Evolutionary conservation across 2,113 vertebrate genomes (phyloP).

Genomic region (Eptesicus fuscus): DNA sequence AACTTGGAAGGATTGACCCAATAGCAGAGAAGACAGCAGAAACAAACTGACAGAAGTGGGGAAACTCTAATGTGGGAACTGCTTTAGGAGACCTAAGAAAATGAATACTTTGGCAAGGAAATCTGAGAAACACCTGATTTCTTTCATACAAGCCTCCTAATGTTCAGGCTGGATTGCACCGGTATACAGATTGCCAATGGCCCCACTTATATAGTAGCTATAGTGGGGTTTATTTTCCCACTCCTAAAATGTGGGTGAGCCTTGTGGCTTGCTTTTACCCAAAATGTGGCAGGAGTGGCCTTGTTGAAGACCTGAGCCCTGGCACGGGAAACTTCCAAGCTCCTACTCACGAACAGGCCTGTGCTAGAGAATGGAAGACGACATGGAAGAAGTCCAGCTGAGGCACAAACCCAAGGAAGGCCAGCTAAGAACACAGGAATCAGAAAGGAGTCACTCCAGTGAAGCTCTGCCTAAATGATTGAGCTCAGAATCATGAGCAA

Average conservation of each 20-base stretch:
- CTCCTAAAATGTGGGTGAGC: not conserved
- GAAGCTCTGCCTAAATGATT: not conserved
- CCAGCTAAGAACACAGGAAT: not conserved
- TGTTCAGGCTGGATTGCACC: not conserved
- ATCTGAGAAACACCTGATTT: not conserved
- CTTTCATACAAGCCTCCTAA: not conserved
- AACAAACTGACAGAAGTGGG: not conserved
- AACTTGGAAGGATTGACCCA: not conserved
- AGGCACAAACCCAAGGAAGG: not conserved
- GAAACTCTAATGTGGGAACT: not conserved
- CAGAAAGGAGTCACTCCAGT: not conserved
- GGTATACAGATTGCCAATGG: not conserved
- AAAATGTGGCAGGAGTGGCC: not conserved
- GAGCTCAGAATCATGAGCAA: not conserved
- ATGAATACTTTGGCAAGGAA: not conserved
- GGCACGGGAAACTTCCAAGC: not conserved
- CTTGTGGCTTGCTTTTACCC: not conserved
- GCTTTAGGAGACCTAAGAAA: not conserved
- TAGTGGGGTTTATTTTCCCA: not conserved
- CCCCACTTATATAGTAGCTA: too few relatives aligned
- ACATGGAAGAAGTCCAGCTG: not conserved
- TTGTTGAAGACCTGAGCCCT: not conserved
- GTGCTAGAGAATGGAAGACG: not conserved
- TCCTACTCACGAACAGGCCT: not conserved
- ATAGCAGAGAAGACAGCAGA: not conserved